Evolutionary conservation across 2,888 invertebrate species (phyloP), one percentile per base, ranked within the genome.

Genomic region (Nowickia ferox): DNA sequence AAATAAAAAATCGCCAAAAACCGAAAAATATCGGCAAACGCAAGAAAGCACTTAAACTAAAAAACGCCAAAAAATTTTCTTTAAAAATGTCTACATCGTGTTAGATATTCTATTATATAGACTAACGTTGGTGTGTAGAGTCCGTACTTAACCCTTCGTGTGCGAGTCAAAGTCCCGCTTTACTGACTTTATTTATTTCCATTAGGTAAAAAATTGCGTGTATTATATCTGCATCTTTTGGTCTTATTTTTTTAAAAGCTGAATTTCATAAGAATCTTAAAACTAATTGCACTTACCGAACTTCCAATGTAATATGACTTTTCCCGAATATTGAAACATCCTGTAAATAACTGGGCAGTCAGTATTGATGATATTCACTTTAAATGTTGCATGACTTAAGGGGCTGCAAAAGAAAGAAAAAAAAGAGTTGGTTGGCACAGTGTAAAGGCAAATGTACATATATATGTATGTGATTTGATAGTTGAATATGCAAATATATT

Each of bases 401-500:
- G 69, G 30, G 66, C 44, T 19, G 48, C 1, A 15, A 1, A 46
- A 53, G 5, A 46, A 57, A 17, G 9, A 53, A 17, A 30, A 57
- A 17, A 17, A 61, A 19, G n/a, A 61, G 40, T 61, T 59, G n/a
- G 10, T 55, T 6, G 11, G 3, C 11, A 40, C 2, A 11, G 38
- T 30, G 10, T 30, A 9, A 10, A 15, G 2, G 59, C 11, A 46
- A 6, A 17, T 22, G 46, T 9, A n/a, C 5, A 1, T 42, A 42
- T 38, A 15, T 72, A 13, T 11, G 8, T 11, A 15, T 71, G 51
- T 55, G 8, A 42, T 40, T 46, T 55, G 71, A 84, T 80, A 81
- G 83, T 84, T 77, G 61, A 48, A 79, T 84, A 84, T 84, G 86
- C 86, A 86, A 86, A 86, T 80, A 72, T 78, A 77, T 83, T 77